These are phyloP conservation scores for Percopsis transmontana DNA, from an alignment of 2,113 vertebrate genomes.

Conservation along the genomic window DNA sequence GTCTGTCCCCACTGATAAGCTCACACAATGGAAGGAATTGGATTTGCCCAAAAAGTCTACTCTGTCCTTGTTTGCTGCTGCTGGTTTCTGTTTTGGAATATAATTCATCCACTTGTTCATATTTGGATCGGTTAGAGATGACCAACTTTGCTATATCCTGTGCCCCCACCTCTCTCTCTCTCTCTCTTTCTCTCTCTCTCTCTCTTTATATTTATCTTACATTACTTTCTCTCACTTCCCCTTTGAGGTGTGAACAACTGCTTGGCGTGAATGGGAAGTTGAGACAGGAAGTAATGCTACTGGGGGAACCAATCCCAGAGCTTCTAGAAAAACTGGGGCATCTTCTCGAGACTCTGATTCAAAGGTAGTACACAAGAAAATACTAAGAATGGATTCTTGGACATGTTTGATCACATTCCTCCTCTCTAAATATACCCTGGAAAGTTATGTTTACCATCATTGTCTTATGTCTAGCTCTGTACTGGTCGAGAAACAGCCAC, in stretches of 20 bases:
- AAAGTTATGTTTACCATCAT: background rate
- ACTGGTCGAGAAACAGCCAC: conserved; percentile 93
- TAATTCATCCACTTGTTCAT: too few relatives aligned
- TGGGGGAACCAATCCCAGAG: conserved; percentile 71
- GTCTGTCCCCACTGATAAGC: too few relatives aligned
- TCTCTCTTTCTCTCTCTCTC: too few relatives aligned
- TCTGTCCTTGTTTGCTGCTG: too few relatives aligned
- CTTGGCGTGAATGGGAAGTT: conserved; percentile 86
- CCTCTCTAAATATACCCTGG: background rate
- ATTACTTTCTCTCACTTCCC: background rate
- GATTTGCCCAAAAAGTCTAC: too few relatives aligned
- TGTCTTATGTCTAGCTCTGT: conserved; percentile 79
- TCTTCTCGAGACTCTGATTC: conserved; percentile 82
- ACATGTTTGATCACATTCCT: background rate
- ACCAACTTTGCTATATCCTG: too few relatives aligned
- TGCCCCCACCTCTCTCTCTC: too few relatives aligned
- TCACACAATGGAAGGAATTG: too few relatives aligned
- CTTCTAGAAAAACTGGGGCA: conserved; percentile 76
- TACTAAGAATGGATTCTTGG: background rate
- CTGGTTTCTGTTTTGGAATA: too few relatives aligned
- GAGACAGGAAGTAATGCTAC: conserved; percentile 82
- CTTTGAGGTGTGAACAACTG: conserved; percentile 85
- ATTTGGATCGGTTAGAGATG: too few relatives aligned
- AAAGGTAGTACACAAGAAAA: conserved; percentile 77
- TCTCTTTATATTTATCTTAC: background rate